A percentile compares a stretch with the other conserved stretches of the same genome.
Conservation (phyloP, 2,888 invertebrate species). For the Xanthorhoe designata region DNA sequence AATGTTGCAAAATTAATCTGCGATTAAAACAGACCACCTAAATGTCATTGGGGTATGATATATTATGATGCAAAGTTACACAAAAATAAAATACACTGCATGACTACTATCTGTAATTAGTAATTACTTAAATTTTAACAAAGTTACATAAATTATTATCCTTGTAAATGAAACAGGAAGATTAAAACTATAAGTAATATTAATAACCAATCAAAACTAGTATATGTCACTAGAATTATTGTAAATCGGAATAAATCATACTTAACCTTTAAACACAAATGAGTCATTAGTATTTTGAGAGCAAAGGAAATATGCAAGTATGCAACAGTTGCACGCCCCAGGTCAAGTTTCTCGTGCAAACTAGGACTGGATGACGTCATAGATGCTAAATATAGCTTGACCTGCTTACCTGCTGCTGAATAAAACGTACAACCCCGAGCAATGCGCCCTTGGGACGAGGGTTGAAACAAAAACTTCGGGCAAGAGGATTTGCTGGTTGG, state of each 20-base stretch:
- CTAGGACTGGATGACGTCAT: slow-evolving; percentile 67
- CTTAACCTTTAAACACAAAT: neutral
- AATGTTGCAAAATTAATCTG: slow-evolving; percentile 18
- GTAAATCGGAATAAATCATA: too few relatives aligned
- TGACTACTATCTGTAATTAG: neutral
- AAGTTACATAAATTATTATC: too few relatives aligned
- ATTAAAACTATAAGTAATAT: too few relatives aligned
- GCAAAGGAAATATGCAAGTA: slow-evolving; percentile 10
- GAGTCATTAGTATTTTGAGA: neutral
- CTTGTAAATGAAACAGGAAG: too few relatives aligned
- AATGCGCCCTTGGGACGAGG: slow-evolving; percentile 26
- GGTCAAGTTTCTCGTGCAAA: slow-evolving; percentile 62
- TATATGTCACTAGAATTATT: too few relatives aligned
- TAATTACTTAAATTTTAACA: too few relatives aligned
- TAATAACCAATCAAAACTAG: too few relatives aligned
- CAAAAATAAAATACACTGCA: neutral
- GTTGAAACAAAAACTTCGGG: slow-evolving; percentile 20
- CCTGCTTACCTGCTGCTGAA: slow-evolving; percentile 55
- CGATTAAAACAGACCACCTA: slow-evolving; percentile 8
- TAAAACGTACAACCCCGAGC: slow-evolving; percentile 6
- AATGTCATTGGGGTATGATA: slow-evolving; percentile 8
- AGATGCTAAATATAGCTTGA: slow-evolving; percentile 71
- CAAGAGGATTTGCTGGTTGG: slow-evolving; percentile 9
- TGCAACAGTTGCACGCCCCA: slow-evolving; percentile 41
- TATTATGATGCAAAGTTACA: neutral